Percentiles rank a stretch among this genome's conserved stretches.
Conservation (phyloP, 2,797 vertebrate species). For the Centropyge bicolor region DNA sequence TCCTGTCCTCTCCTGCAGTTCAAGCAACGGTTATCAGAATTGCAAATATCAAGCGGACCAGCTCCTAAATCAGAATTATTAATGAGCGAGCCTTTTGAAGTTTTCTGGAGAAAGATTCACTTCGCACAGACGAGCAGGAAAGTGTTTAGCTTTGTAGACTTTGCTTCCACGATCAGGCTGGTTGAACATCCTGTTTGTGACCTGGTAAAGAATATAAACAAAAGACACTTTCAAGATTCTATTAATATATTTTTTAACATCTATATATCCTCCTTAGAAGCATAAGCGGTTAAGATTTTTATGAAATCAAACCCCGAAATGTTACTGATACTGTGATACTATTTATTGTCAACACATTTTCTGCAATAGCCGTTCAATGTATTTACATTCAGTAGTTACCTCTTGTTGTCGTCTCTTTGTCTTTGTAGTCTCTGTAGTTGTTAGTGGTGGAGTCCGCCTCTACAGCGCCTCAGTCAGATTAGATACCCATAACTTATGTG, state of each 20-base stretch:
- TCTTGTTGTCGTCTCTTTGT: not conserved
- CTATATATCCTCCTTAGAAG: not conserved
- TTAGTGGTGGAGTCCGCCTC: not conserved
- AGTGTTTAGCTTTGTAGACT: constrained; percentile 22
- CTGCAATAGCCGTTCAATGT: no score
- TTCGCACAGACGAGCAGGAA: constrained; percentile 28
- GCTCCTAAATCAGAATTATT: constrained; percentile 76
- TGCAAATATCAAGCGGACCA: constrained; percentile 69
- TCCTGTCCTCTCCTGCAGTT: constrained; percentile 55
- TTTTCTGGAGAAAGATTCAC: constrained; percentile 34
- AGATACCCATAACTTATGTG: no score
- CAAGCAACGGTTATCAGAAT: constrained; percentile 65
- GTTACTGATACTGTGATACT: no score
- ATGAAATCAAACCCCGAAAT: not conserved
- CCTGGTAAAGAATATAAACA: not conserved
- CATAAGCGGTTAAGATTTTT: not conserved
- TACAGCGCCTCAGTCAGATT: not conserved
- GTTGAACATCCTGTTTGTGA: not conserved
- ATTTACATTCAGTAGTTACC: not conserved
- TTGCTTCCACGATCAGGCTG: not conserved
- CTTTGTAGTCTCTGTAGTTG: not conserved
- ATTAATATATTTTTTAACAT: not conserved
- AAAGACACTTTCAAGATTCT: not conserved
- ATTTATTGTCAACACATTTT: no score
- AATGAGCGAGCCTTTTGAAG: constrained; percentile 73